Evolutionary conservation across 2,888 invertebrate species (phyloP), one percentile per base, ranked within the genome.

Genomic region (Leptopilina myrica): DNA sequence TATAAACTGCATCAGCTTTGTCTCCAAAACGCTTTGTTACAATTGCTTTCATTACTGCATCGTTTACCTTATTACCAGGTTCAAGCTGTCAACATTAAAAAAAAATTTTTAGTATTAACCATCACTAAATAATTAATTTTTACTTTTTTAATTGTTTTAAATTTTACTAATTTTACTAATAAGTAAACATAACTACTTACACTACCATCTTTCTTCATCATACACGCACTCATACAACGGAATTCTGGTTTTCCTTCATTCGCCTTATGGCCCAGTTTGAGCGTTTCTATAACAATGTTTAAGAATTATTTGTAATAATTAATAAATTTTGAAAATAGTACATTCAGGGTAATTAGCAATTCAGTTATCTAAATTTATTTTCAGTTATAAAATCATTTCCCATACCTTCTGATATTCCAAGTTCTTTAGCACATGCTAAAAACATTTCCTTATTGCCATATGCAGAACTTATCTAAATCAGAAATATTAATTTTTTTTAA

Each of bases 401-500:
- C 8, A 46, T 49, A 26, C 67, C 67, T 49, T 46, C 46, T 49
- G 67, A 11, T 49, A 67, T 67, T 49, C 49, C 49, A 12, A 46
- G 20, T 67, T 67, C 67, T 49, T 67, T 49, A 14, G 49, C 49
- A 12, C 67, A 67, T 67, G 15, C 67, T 7, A 15, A 2, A 20
- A 20, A 0, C 0, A 20, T 2, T 12, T 49, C 49, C 49, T 46
- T 46, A 14, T 9, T 2, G 11, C 7, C 46, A 1, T 11, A 49
- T 49, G 46, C 15, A 46, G n/a, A 46, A 20, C 49, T 46, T 20
- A 20, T 20, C 67, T 67, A 49, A 12, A 15, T 7, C 8, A 7
- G n/a, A 43, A 43, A 43, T 2, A 43, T 7, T 4, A 26, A 26
- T 26, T 26, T 26, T 26, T 26, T 26, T 26, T 26, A 26, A 26